Percentiles rank a stretch among this genome's conserved stretches.
Evolutionary conservation across 2,113 vertebrate genomes (phyloP).

Genomic region (Beaufortia kweichowensis): DNA sequence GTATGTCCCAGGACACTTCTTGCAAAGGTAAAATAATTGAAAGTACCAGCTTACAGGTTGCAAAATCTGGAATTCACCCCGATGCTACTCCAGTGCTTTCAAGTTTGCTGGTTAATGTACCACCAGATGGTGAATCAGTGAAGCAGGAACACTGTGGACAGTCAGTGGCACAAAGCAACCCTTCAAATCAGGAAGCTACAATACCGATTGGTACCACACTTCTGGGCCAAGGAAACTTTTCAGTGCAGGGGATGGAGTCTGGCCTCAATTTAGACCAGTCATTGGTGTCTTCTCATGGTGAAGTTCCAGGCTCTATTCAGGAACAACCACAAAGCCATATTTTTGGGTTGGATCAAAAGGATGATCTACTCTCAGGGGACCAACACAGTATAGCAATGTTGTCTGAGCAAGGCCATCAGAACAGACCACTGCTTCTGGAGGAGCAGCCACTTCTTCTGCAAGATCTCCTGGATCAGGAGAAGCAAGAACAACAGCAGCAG

Average conservation of each 20-base stretch:
- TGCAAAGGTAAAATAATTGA: constrained; percentile 62
- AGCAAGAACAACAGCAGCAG: constrained; percentile 96
- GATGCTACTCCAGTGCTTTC: constrained; percentile 87
- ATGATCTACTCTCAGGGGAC: constrained; percentile 65
- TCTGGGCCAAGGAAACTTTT: constrained; percentile 67
- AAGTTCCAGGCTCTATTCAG: constrained; percentile 74
- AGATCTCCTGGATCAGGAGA: constrained; percentile 95
- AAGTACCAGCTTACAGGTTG: constrained; percentile 45
- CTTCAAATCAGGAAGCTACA: constrained; percentile 72
- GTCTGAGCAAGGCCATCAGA: constrained; percentile 75
- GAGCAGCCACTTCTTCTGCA: constrained; percentile 95
- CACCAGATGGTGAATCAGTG: constrained; percentile 74
- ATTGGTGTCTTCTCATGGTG: constrained; percentile 75
- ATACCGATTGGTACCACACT: constrained; percentile 65
- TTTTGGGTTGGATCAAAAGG: constrained; percentile 67
- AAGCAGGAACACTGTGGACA: constrained; percentile 69
- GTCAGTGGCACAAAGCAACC: constrained; percentile 71
- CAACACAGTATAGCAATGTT: constrained; percentile 68
- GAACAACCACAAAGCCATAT: constrained; percentile 64
- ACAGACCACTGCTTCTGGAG: constrained; percentile 87
- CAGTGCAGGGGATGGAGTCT: constrained; percentile 70
- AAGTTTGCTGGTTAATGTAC: constrained; percentile 85
- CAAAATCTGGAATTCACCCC: constrained; percentile 67
- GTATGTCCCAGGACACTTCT: constrained; percentile 53
- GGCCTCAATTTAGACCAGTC: constrained; percentile 73